Evolutionary conservation across 2,888 invertebrate genomes (phyloP).

Genomic region (Oxycera nigricornis): DNA sequence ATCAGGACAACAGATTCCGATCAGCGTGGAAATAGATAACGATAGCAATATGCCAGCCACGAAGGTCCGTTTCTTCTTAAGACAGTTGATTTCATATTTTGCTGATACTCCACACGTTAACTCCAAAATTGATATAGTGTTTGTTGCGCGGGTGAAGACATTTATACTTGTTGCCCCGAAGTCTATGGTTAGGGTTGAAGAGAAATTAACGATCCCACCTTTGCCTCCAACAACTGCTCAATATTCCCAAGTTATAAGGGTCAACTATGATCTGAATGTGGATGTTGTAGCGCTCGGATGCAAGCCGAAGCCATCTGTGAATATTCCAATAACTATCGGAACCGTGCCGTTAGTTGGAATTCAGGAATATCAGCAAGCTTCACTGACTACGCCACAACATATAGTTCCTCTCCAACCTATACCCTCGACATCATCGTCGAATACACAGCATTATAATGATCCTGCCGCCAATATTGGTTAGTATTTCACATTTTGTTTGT

Average conservation of each 20-base stretch:
- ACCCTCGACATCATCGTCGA: background rate
- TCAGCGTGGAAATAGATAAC: slow-evolving; percentile 45
- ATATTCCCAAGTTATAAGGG: background rate
- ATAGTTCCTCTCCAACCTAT: background rate
- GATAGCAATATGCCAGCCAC: background rate
- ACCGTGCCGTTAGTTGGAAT: slow-evolving; percentile 55
- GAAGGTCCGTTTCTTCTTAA: background rate
- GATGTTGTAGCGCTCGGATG: slow-evolving; percentile 51
- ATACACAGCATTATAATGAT: background rate
- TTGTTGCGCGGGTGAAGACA: background rate
- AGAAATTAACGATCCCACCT: slow-evolving; percentile 57
- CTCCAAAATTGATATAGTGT: background rate
- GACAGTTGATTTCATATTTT: slow-evolving; percentile 1
- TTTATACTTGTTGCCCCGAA: background rate
- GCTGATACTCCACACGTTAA: background rate
- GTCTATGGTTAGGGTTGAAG: slow-evolving; percentile 51
- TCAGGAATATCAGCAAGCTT: slow-evolving; percentile 33
- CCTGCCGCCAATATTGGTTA: slow-evolving; percentile 2
- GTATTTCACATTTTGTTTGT: background rate
- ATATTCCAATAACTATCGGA: slow-evolving; percentile 59
- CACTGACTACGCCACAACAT: slow-evolving; percentile 49
- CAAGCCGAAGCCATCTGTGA: slow-evolving; percentile 55
- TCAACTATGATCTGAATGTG: slow-evolving; percentile 5
- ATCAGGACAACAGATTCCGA: slow-evolving; percentile 57
- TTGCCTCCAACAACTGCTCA: slow-evolving; percentile 56